Percentiles rank a stretch among this genome's conserved stretches.
These are phyloP conservation scores for Haplochromis burtoni DNA, from an alignment of 2,113 vertebrate species.

Conservation along the genomic window DNA sequence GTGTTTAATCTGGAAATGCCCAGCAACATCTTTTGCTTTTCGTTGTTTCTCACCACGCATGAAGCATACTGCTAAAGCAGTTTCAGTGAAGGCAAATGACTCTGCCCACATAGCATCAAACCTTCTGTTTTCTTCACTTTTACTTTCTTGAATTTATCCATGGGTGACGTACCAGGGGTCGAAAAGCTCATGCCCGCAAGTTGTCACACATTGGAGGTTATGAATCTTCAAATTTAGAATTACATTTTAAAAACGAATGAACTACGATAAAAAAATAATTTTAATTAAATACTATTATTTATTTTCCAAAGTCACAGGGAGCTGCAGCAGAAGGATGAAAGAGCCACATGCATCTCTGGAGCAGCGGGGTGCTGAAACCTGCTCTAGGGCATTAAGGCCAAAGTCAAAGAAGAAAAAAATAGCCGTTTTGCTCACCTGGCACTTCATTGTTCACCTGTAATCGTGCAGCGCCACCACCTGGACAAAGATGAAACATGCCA, in stretches of 20 bases:
- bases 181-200: rapidly evolving
- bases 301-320: not conserved
- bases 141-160: not conserved
- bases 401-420: not conserved
- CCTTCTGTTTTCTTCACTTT: not conserved
- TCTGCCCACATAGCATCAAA: not conserved
- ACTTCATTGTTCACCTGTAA: not conserved
- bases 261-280: not conserved
- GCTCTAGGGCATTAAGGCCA: not conserved
- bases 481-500: not conserved
- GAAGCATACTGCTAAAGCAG: not conserved
- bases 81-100: not conserved
- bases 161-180: not conserved
- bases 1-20: not conserved
- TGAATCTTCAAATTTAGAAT: not conserved
- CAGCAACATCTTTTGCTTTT: not conserved
- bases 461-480: not conserved
- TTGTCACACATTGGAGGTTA: rapidly evolving
- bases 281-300: not conserved
- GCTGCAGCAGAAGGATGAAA: not conserved
- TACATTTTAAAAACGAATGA: not conserved
- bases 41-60: not conserved
- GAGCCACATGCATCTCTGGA: not conserved
- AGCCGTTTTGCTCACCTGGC: rapidly evolving
- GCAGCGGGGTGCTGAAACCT: not conserved